Conservation (phyloP, 1,140 invertebrate species). For the Lepidotrigona ventralis region DNA sequence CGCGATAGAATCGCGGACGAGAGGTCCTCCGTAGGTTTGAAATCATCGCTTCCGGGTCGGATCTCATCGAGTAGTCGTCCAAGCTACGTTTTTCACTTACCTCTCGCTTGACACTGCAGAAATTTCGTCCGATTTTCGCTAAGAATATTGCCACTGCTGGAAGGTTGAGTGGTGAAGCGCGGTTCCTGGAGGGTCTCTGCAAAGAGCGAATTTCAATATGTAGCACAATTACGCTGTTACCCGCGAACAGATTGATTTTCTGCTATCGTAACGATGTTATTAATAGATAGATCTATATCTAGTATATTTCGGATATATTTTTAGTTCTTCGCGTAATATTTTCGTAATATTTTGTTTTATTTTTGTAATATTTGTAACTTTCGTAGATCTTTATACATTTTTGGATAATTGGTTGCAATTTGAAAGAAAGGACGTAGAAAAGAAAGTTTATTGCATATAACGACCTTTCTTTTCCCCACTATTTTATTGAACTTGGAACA, state of each 20-base stretch:
- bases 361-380: too few species aligned
- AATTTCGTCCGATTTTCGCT: constrained; percentile 93
- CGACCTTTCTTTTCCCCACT: too few species aligned
- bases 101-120: constrained; percentile 92
- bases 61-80: neutral
- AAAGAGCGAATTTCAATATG: constrained; percentile 58
- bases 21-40: constrained; percentile 15
- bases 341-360: too few species aligned
- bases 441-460: too few species aligned
- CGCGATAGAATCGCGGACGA: neutral
- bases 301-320: neutral
- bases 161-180: constrained; percentile 90
- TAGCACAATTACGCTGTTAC: neutral
- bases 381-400: neutral
- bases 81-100: constrained; percentile 80
- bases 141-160: constrained; percentile 90
- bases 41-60: constrained; percentile 15
- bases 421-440: too few species aligned
- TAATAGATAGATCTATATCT: neutral
- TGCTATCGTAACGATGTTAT: neutral
- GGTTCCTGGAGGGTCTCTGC: constrained; percentile 87
- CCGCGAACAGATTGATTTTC: neutral
- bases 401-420: too few species aligned
- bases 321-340: neutral
- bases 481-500: too few species aligned